A percentile compares a stretch with the other conserved stretches of the same genome.
Evolutionary conservation across 2,113 vertebrate species (phyloP).

Genomic region (Herpetotheres cachinnans): DNA sequence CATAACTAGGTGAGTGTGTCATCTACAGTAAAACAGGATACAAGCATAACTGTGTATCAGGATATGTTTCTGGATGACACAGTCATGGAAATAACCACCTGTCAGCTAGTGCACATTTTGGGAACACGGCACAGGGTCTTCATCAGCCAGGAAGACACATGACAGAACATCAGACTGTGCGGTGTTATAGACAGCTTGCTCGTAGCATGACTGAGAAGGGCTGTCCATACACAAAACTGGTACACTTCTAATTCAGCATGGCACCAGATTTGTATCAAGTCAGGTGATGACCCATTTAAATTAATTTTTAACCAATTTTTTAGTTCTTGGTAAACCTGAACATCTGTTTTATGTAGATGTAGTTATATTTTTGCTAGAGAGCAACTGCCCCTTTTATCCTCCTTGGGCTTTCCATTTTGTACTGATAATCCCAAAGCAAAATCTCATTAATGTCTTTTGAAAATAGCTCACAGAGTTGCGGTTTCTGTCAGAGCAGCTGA

Average conservation of each 20-base stretch:
- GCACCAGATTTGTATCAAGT: not conserved
- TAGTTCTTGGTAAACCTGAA: not conserved
- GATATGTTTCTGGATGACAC: not conserved
- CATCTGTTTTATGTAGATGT: not conserved
- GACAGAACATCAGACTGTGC: not conserved
- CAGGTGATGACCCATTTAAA: not conserved
- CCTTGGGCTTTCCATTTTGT: not conserved
- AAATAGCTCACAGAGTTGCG: not conserved
- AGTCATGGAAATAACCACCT: not conserved
- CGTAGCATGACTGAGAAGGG: not conserved
- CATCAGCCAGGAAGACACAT: fast-evolving
- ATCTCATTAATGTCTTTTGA: not conserved
- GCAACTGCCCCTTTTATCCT: not conserved
- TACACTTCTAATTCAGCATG: not conserved
- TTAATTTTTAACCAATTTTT: not conserved
- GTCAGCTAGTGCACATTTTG: not conserved
- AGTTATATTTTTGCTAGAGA: not conserved
- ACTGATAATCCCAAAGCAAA: not conserved
- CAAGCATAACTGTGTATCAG: not conserved
- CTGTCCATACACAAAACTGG: not conserved
- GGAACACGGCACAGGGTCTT: not conserved
- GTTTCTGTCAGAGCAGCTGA: not conserved
- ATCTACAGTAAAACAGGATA: not conserved
- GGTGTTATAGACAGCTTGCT: not conserved
- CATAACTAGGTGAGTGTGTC: not conserved